These are phyloP conservation scores for Micromussa lordhowensis DNA, from an alignment of 92 coral and sea anemone species.

Conservation along the genomic window DNA sequence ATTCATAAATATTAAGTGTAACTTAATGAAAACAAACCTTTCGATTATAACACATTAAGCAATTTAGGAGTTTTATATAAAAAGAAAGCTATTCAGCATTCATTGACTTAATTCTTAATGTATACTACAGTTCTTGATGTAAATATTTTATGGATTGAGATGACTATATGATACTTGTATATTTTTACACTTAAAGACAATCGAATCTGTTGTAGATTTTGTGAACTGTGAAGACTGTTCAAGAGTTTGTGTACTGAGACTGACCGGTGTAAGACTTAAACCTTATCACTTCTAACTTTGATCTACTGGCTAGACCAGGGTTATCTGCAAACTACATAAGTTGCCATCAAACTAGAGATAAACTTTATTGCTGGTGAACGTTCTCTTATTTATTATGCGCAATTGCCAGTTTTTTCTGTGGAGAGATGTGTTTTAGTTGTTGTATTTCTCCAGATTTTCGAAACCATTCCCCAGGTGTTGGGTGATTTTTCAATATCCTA, in stretches of 20 bases:
- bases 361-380: conserved; percentile 7
- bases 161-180: conserved; percentile 63
- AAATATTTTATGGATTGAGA: conserved; percentile 59
- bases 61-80: conserved; percentile 46
- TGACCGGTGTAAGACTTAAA: neutral
- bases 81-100: conserved; percentile 31
- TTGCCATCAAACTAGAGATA: neutral
- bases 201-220: conserved; percentile 52
- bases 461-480: conserved; percentile 10
- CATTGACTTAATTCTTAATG: conserved; percentile 54
- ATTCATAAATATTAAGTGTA: conserved; percentile 44
- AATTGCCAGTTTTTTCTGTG: neutral
- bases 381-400: conserved; percentile 22
- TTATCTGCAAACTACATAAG: neutral
- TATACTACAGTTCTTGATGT: conserved; percentile 46
- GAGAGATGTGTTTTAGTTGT: conserved; percentile 28
- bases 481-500: conserved; percentile 18
- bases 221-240: conserved; percentile 23
- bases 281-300: neutral
- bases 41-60: conserved; percentile 5
- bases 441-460: conserved; percentile 12
- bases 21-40: conserved; percentile 37
- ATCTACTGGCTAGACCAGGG: conserved; percentile 44
- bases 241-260: conserved; percentile 33
- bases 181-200: conserved; percentile 51